These are phyloP conservation scores for Cygnus olor DNA, from an alignment of 2,797 vertebrate species.

Conservation along the genomic window DNA sequence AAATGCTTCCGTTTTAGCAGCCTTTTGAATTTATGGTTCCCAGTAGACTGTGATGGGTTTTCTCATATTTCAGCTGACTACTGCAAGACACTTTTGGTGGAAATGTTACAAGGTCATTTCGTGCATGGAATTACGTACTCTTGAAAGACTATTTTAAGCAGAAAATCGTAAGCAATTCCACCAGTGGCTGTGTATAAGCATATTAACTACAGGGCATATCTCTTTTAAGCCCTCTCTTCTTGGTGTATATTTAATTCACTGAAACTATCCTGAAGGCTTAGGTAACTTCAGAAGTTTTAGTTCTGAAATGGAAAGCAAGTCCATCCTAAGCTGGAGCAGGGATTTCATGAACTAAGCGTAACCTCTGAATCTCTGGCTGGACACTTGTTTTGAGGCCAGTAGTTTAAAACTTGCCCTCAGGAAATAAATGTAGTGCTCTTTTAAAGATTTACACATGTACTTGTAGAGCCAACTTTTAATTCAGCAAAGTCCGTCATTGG, in stretches of 20 bases:
- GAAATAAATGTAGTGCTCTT: neutral
- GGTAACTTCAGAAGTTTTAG: neutral
- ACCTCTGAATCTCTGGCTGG: conserved; percentile 19
- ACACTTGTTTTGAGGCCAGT: neutral
- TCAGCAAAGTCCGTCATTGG: neutral
- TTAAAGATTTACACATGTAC: neutral
- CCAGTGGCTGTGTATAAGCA: neutral
- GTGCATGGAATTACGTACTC: accelerated
- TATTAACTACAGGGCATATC: conserved; percentile 30
- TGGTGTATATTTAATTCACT: conserved; percentile 30
- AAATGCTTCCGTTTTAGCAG: neutral
- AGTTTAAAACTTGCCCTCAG: neutral
- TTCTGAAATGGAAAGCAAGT: conserved; percentile 3
- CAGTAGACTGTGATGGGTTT: neutral
- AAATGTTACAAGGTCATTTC: neutral
- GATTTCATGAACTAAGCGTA: neutral
- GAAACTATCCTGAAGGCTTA: conserved; percentile 13
- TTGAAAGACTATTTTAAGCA: conserved; percentile 9
- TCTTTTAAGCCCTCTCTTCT: conserved; percentile 24
- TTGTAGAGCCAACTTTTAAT: neutral
- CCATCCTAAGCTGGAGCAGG: neutral
- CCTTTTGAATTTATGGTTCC: neutral
- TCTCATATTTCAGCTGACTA: neutral
- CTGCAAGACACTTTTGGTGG: neutral
- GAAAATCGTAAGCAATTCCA: conserved; percentile 7